phyloP scores from a whole-genome alignment of 2,797 vertebrate species.

The Gallinago nigripennis region DNA sequence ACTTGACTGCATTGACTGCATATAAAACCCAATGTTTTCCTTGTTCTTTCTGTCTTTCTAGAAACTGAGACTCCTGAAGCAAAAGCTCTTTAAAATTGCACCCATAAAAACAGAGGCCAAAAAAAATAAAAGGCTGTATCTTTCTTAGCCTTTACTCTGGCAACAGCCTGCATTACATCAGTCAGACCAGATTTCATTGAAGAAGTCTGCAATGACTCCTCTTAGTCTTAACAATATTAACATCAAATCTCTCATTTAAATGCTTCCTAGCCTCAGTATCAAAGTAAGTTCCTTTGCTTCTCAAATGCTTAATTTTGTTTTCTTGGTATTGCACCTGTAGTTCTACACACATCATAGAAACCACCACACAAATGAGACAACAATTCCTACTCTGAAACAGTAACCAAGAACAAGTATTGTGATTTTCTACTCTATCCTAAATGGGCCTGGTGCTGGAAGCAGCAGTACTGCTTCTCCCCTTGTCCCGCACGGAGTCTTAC shows the following conservation, averaged over 20 bases:
- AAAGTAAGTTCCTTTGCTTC: not conserved
- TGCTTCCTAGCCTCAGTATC: not conserved
- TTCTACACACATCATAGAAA: not conserved
- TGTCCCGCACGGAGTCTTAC: fast-evolving
- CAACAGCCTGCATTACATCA: not conserved
- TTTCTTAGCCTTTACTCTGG: not conserved
- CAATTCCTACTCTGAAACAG: not conserved
- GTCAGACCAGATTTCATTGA: not conserved
- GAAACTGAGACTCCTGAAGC: not conserved
- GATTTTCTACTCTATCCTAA: not conserved
- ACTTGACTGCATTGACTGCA: fast-evolving
- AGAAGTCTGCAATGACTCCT: not conserved
- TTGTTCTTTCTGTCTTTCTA: not conserved
- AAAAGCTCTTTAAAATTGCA: not conserved
- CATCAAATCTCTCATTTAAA: not conserved
- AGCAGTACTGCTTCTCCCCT: not conserved
- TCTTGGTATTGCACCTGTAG: not conserved
- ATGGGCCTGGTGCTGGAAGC: not conserved
- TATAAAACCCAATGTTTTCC: not conserved
- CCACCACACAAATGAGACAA: not conserved
- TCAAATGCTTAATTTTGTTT: not conserved
- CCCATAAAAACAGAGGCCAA: not conserved
- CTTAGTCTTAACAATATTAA: not conserved
- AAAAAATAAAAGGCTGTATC: not conserved
- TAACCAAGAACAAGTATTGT: not conserved